Base-by-base conservation (phyloP, 2,888 invertebrate species). In the Ischnura elegans region DNA sequence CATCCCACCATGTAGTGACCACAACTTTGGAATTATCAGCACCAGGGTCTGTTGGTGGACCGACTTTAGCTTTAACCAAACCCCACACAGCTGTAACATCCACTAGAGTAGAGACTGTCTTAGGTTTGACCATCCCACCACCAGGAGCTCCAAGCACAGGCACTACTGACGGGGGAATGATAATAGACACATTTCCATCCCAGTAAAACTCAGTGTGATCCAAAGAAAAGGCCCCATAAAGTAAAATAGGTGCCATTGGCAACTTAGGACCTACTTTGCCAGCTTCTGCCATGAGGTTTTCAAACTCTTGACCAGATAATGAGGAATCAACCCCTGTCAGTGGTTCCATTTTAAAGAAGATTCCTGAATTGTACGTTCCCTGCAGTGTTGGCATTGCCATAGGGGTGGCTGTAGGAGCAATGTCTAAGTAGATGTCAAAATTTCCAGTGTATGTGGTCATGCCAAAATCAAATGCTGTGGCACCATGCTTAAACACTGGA, bases 171-270 rank as follows among this genome's bases (percentile, higher is more conserved):
- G 46, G 5, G 16, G 87, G 93, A 4, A 93, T 3, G 10, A 93
- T 25, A 43, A 93, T 29, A 10, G 93, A 87, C 29, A 93, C 66
- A 29, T 93, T 93, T 21, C 93, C 93, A 93, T 93, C 61, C 93
- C 93, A 93, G 45, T 42, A 61, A 76, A 93, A 93, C 47, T 61
- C 45, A 46, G 61, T 61, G 19, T 55, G 47, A 84, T 87, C 93
- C 25, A 46, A 45, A 36, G 55, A 66, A 66, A 87, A 93, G 19
- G n/a, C 29, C 45, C 93, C 93, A n/a, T 93, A 87, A 10, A 93
- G 93, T 3, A 93, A 66, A 46, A 93, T 16, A 10, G 93, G 93
- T 29, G 87, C 87, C 43, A 46, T 29, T 10, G 93, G 93, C 21
- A 93, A 21, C 46, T 43, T n/a, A 47, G 93, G 19, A 29, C 25